Percentiles rank a stretch among this genome's conserved stretches.
Evolutionary conservation across 2,888 invertebrate genomes (phyloP).

Genomic region (Drosophila prolongata): DNA sequence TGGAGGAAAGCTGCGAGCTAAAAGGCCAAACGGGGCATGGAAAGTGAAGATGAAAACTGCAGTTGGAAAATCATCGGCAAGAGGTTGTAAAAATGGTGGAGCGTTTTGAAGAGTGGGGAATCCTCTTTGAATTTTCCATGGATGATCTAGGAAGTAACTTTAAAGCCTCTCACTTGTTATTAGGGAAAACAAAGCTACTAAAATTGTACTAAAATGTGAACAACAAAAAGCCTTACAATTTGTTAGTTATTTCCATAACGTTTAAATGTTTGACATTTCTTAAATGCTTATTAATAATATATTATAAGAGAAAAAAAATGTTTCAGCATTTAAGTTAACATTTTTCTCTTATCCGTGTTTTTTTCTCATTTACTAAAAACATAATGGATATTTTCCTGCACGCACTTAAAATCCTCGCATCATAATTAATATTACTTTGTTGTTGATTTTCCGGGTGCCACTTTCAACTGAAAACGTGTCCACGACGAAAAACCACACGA

Average conservation of each 20-base stretch:
- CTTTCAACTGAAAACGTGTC: conserved; percentile 41
- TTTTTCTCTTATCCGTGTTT: not conserved
- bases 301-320: not conserved
- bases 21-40: conserved; percentile 19
- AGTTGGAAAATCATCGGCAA: conserved; percentile 5
- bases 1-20: conserved; percentile 13
- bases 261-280: no score
- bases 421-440: conserved; percentile 47
- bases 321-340: not conserved
- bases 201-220: no score
- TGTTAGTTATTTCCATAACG: no score
- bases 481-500: conserved; percentile 43
- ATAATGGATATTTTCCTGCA: conserved; percentile 35
- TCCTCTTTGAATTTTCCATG: not conserved
- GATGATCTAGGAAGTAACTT: not conserved
- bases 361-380: conserved; percentile 24
- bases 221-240: no score
- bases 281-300: not conserved
- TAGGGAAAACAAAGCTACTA: no score
- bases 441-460: conserved; percentile 5
- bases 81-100: not conserved
- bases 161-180: no score
- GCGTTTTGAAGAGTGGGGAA: not conserved
- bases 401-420: not conserved
- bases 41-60: conserved; percentile 34